These are phyloP conservation scores for Chloropsis hardwickii DNA, from an alignment of 2,113 vertebrate genomes.

Conservation along the genomic window DNA sequence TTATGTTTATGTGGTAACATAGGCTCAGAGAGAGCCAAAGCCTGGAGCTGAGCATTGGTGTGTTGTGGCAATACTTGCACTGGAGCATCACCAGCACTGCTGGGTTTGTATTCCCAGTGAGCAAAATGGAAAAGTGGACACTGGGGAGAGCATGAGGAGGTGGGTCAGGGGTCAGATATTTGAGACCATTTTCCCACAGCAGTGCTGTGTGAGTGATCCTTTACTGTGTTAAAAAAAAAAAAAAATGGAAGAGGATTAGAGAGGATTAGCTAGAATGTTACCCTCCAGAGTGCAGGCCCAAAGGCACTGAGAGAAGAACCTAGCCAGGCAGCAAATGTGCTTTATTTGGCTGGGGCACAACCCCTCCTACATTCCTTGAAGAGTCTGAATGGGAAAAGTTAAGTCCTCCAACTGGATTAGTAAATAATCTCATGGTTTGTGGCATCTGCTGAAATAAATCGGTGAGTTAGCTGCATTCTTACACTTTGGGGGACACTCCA, in stretches of 20 bases:
- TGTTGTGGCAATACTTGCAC: not conserved
- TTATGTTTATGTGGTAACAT: not conserved
- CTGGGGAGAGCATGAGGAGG: slow-evolving; percentile 70
- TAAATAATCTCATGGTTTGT: slow-evolving; percentile 83
- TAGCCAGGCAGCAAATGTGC: slow-evolving; percentile 83
- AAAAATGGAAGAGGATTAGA: slow-evolving; percentile 75
- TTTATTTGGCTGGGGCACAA: slow-evolving; percentile 79
- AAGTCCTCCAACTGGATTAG: slow-evolving; percentile 81
- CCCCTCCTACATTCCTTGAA: slow-evolving; percentile 80
- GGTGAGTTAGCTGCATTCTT: slow-evolving; percentile 67
- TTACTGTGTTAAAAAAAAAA: slow-evolving; percentile 71
- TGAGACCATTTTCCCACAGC: slow-evolving; percentile 83
- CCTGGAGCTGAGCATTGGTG: accelerated
- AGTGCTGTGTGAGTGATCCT: slow-evolving; percentile 73
- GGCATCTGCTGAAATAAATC: slow-evolving; percentile 76
- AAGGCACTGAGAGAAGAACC: slow-evolving; percentile 70
- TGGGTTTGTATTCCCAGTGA: not conserved
- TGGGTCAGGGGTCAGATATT: slow-evolving; percentile 86
- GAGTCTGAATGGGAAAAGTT: slow-evolving; percentile 80
- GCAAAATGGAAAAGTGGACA: not conserved
- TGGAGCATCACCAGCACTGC: not conserved
- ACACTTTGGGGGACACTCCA: slow-evolving; percentile 55
- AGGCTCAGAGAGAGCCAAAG: not conserved
- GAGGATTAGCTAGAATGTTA: slow-evolving; percentile 81
- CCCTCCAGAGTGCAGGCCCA: slow-evolving; percentile 71